A percentile compares a stretch with the other conserved stretches of the same genome.
Evolutionary conservation across 2,888 invertebrate species (phyloP).

Genomic region (Erebia ligea): DNA sequence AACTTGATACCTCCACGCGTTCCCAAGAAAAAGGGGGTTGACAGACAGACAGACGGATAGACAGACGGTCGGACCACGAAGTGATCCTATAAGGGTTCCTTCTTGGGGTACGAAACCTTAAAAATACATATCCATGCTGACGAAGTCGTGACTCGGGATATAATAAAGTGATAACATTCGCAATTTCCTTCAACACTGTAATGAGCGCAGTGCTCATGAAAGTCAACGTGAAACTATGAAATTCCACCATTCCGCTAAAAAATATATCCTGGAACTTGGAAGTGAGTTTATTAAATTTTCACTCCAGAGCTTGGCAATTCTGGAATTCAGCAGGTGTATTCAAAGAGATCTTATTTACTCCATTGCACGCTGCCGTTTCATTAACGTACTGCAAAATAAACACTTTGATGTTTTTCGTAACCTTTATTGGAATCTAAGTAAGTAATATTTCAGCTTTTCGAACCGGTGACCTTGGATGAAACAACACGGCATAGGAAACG

Average conservation of each 20-base stretch:
- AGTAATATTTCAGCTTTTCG: too few species aligned
- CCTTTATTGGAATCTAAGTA: too few species aligned
- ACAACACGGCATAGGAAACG: too few species aligned
- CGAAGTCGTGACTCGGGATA: background rate
- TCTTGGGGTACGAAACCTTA: too few species aligned
- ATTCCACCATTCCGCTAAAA: background rate
- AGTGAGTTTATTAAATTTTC: slow-evolving; percentile 21
- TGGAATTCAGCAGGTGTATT: slow-evolving; percentile 16
- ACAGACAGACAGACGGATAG: too few species aligned
- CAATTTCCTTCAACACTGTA: background rate
- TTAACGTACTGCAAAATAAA: slow-evolving; percentile 1
- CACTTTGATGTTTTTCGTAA: too few species aligned
- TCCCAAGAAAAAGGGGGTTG: too few species aligned
- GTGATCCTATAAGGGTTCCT: too few species aligned
- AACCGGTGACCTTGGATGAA: too few species aligned
- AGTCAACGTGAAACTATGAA: slow-evolving; percentile 10
- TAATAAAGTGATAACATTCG: background rate
- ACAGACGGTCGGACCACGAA: too few species aligned
- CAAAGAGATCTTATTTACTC: slow-evolving; percentile 13
- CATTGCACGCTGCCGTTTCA: slow-evolving; percentile 9
- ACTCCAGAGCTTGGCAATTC: background rate
- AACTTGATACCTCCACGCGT: too few species aligned
- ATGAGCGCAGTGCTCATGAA: background rate
- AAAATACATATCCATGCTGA: background rate
- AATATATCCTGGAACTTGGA: background rate